Conservation (phyloP, 2,888 invertebrate genomes). For the Macaria liturata region DNA sequence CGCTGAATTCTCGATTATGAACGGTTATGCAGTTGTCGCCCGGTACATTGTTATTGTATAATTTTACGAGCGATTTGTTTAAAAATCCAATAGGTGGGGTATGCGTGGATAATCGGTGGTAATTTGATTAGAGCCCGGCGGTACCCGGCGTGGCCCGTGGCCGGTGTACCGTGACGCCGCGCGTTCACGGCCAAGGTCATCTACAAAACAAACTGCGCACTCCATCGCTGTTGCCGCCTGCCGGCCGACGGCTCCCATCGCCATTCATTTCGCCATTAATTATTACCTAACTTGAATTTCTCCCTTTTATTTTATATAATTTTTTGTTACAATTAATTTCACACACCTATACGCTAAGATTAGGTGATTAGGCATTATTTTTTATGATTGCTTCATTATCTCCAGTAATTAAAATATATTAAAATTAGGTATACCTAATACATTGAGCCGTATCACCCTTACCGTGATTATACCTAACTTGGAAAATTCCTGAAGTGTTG, state of each 20-base stretch:
- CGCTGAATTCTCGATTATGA: conserved; percentile 28
- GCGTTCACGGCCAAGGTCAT: conserved; percentile 80
- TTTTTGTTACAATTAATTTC: no score
- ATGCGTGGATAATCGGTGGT: conserved; percentile 68
- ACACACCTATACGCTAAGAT: no score
- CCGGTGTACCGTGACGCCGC: conserved; percentile 72
- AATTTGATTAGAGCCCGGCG: conserved; percentile 70
- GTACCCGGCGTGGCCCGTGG: conserved; percentile 73
- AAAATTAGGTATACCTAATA: no score
- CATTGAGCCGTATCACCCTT: no score
- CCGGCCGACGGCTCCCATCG: conserved; percentile 20
- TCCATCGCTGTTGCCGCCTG: conserved; percentile 43
- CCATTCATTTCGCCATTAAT: conserved; percentile 11
- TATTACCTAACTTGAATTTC: neutral
- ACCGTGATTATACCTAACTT: no score
- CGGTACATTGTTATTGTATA: conserved; percentile 24
- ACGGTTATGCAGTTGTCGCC: conserved; percentile 23
- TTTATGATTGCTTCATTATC: no score
- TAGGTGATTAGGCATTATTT: no score
- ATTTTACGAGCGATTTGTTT: conserved; percentile 34
- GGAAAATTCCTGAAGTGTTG: conserved; percentile 6
- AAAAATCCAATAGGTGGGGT: conserved; percentile 45
- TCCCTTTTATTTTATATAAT: no score
- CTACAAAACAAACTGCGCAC: conserved; percentile 73
- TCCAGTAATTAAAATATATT: no score